Percentiles rank a stretch among this genome's conserved stretches.
phyloP scores from a whole-genome alignment of 2,797 vertebrate genomes.

The Pipistrellus kuhlii region DNA sequence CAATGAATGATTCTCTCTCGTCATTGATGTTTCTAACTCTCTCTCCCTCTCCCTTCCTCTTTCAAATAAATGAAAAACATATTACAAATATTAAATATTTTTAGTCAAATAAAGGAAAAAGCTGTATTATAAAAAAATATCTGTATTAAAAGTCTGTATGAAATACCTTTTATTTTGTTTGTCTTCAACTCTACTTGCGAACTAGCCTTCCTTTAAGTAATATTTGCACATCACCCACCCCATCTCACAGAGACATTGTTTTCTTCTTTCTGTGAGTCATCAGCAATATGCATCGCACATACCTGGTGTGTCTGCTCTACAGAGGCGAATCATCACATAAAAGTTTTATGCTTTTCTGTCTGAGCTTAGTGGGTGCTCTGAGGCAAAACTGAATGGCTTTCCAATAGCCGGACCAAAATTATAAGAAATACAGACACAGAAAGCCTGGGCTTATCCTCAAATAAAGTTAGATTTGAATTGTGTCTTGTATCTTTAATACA shows the following conservation, averaged over 20 bases:
- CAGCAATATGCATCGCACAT: not conserved
- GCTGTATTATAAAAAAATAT: not conserved
- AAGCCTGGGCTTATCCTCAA: slow-evolving; percentile 82
- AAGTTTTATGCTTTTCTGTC: slow-evolving; percentile 76
- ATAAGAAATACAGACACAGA: slow-evolving; percentile 75
- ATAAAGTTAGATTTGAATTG: slow-evolving; percentile 86
- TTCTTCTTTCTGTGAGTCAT: not conserved
- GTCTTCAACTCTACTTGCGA: not conserved
- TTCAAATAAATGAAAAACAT: no score
- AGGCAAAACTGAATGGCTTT: slow-evolving; percentile 83
- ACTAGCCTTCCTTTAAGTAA: not conserved
- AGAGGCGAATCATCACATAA: slow-evolving; percentile 64
- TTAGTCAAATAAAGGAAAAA: not conserved
- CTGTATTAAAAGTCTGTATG: not conserved
- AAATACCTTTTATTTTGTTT: not conserved
- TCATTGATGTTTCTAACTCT: no score
- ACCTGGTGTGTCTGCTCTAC: not conserved
- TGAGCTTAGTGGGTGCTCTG: slow-evolving; percentile 81
- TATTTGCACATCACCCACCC: not conserved
- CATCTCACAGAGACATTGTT: not conserved
- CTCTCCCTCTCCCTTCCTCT: no score
- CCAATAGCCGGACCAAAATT: slow-evolving; percentile 75
- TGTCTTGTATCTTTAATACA: slow-evolving; percentile 82
- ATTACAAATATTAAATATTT: not conserved
- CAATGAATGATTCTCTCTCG: no score